Evolutionary conservation across 2,113 vertebrate species (phyloP), one percentile per base, ranked within the genome.

Genomic region (Oreochromis spilurus): DNA sequence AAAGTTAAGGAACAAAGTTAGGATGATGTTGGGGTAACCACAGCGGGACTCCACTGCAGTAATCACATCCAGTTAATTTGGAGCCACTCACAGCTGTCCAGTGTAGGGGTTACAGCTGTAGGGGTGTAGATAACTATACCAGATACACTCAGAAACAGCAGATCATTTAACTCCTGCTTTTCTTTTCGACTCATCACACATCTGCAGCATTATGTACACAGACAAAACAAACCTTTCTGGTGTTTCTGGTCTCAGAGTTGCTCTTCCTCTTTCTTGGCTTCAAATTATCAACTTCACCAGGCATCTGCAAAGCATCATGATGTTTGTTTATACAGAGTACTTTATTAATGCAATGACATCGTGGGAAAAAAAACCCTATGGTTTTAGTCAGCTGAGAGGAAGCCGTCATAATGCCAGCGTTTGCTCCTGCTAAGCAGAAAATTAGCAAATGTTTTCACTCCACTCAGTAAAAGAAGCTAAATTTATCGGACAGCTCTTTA

Each of bases 251-350:
- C 75, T 91, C 86, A 38, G 82, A 87, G 40, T 43, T 10, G 38
- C 55, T 94, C 38, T 94, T 96, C 93, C 95, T 93, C 83, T 95
- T 95, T 40, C 95, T 96, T 65, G 94, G 90, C 2, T 93, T 95
- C 9, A 96, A 87, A 31, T 93, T 85, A 11, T 91, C 91, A 31
- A 92, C 92, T 79, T 88, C 92, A 77, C 89, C 91, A 13, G 93
- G 83, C 89, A 94, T 91, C 94, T 95, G 93, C 36, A 90, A 91
- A 88, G 26, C 26, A 31, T 38, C 2, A 38, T 7, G 31, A 77
- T 26, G 21, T 82, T 26, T 53, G 50, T 80, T 88, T 40, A 57
- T 19, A 54, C n/a, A 4, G 13, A 70, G 43, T 9, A 48, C 14
- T 40, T 53, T 21, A 19, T 34, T 34, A 77, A 2, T 77, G 48